Conservation (phyloP, 2,888 invertebrate species). For the Drosophila borealis region DNA sequence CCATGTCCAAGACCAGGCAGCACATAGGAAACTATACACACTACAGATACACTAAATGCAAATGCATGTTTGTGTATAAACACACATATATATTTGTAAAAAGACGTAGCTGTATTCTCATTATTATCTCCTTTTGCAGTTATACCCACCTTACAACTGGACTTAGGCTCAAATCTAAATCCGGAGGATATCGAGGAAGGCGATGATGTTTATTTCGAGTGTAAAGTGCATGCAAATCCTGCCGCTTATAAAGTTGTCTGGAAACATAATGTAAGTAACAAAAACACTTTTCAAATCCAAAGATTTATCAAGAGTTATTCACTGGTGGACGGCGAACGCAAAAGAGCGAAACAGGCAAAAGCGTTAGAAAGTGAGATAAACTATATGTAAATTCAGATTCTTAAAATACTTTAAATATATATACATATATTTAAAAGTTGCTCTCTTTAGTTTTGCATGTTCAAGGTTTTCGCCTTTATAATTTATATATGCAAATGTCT, state of each 20-base stretch:
- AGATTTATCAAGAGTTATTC: conserved; percentile 42
- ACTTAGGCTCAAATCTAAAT: conserved; percentile 90
- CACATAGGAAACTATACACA: conserved; percentile 37
- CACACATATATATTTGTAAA: conserved; percentile 1
- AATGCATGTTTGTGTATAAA: conserved; percentile 9
- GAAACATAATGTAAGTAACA: conserved; percentile 91
- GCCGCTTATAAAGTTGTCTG: conserved; percentile 92
- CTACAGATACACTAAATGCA: conserved; percentile 19
- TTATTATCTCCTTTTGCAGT: conserved; percentile 83
- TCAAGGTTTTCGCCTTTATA: not conserved
- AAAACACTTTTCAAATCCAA: conserved; percentile 31
- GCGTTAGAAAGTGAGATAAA: not conserved
- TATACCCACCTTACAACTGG: conserved; percentile 89
- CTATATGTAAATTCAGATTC: conserved; percentile 1
- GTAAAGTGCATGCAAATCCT: conserved; percentile 92
- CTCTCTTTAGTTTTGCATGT: not conserved
- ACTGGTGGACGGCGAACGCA: not conserved
- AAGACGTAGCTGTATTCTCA: conserved; percentile 8
- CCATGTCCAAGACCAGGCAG: conserved; percentile 31
- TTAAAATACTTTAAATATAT: not conserved
- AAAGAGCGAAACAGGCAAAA: not conserved
- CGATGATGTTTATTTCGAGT: conserved; percentile 92
- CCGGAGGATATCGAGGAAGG: conserved; percentile 92
- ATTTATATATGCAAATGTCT: not conserved
- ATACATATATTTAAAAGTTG: not conserved